Evolutionary conservation across 2,888 invertebrate species (phyloP), one percentile per base, ranked within the genome.

Genomic region (Pterostichus niger): DNA sequence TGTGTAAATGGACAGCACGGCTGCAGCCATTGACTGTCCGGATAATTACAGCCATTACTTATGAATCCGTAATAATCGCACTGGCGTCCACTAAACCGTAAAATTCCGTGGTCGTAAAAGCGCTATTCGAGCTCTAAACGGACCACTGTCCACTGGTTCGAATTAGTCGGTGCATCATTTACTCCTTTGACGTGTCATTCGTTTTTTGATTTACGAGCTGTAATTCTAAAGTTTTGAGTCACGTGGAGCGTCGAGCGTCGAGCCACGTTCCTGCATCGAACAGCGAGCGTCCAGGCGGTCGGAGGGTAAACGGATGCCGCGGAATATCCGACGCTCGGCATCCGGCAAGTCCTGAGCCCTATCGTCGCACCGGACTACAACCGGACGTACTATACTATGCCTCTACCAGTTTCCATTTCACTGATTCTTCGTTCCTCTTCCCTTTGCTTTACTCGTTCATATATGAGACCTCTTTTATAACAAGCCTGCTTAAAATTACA

Each of bases 131-230:
- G 79, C 75, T 84, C 83, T 83, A 84, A 84, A 84, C 82, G 84
- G 84, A 78, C 85, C 85, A 84, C 85, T 87, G 87, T 87, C 87
- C 87, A 86, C 86, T 85, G 86, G 86, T 86, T 44, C 86, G 86
- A 86, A 88, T 88, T 88, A 78, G 88, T 88, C 88, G 87, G 88
- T 87, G 89, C 87, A 87, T 88, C 88, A 89, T 89, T 89, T 89
- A 88, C 85, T 87, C 88, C 87, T 88, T 89, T 88, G 89, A 88
- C 86, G 84, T 84, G 82, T 82, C 82, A 84, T 59, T 61, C 78
- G 79, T 84, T 84, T n/a, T 82, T 84, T 86, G 86, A 87, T 87
- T 86, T 87, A 87, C 85, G 79, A 52, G n/a, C 82, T 61, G 82
- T 84, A 85, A 84, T 85, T 85, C 84, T 82, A 84, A 83, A 86